Evolutionary conservation across 1,140 invertebrate species (phyloP).

Genomic region (Leptinotarsa undecemlineata): DNA sequence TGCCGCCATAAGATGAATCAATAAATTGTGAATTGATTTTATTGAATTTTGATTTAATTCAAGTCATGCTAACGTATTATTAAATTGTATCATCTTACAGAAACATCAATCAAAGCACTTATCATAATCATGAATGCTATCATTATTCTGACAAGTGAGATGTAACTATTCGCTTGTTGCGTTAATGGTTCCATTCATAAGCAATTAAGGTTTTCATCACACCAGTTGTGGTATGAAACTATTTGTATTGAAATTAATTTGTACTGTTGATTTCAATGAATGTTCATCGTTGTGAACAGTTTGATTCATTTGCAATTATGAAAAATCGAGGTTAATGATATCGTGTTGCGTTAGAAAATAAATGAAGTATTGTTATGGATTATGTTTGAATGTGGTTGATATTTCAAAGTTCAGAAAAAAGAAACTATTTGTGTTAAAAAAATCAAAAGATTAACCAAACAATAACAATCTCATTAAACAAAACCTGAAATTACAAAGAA

Average conservation of each 20-base stretch:
- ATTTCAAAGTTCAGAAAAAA: too few relatives aligned
- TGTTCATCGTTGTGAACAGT: neutral
- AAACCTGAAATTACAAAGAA: too few relatives aligned
- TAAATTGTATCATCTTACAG: neutral
- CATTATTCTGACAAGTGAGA: slow-evolving; percentile 14
- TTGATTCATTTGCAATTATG: neutral
- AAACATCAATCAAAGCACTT: neutral
- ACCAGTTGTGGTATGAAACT: neutral
- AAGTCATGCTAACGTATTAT: neutral
- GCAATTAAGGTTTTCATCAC: slow-evolving; percentile 10
- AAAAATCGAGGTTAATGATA: too few relatives aligned
- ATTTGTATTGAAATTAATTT: slow-evolving; percentile 17
- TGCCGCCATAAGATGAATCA: too few relatives aligned
- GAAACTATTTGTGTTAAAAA: too few relatives aligned
- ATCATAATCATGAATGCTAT: neutral
- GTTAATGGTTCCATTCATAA: slow-evolving; percentile 23
- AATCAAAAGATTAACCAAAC: too few relatives aligned
- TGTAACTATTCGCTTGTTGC: slow-evolving; percentile 15
- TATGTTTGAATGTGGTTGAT: neutral
- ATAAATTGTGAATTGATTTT: too few relatives aligned
- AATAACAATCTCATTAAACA: too few relatives aligned
- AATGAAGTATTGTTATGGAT: neutral
- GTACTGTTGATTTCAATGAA: slow-evolving; percentile 8
- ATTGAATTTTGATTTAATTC: neutral
- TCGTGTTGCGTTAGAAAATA: neutral